phyloP scores from a whole-genome alignment of 1,140 invertebrate species.

The Myzus persicae region DNA sequence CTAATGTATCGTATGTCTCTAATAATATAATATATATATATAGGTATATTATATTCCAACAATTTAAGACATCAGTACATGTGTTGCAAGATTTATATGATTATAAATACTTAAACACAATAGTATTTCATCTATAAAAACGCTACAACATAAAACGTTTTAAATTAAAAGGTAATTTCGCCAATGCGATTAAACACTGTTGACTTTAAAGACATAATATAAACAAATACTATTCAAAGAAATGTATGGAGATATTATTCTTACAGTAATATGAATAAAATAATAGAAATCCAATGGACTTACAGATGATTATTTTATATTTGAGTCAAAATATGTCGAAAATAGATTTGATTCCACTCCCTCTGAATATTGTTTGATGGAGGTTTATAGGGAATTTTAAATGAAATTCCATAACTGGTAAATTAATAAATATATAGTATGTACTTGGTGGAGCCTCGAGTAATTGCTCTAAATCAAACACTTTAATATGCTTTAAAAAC shows the following conservation, averaged over 20 bases:
- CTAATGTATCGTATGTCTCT: not conserved
- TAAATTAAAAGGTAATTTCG: not conserved
- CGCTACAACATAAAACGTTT: not conserved
- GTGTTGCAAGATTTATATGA: not conserved
- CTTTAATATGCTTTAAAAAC: not conserved
- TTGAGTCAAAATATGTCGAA: not conserved
- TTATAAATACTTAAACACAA: not conserved
- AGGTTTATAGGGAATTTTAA: not conserved
- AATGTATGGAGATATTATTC: not conserved
- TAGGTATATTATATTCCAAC: not conserved
- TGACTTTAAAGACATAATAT: not conserved
- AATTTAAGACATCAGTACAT: not conserved
- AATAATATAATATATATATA: not conserved
- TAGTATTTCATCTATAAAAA: not conserved
- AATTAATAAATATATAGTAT: not conserved
- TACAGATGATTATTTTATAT: no score
- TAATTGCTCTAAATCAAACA: not conserved
- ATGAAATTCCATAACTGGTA: not conserved
- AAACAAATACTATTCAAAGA: not conserved
- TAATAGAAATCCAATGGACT: not conserved
- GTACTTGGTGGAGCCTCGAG: not conserved
- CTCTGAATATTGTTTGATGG: not conserved
- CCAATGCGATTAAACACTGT: not conserved
- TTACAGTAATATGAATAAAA: not conserved
- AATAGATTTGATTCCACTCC: not conserved